A percentile compares a stretch with the other conserved stretches of the same genome.
Conservation (phyloP, 2,888 invertebrate species). For the Heteromyza rotundicornis region DNA sequence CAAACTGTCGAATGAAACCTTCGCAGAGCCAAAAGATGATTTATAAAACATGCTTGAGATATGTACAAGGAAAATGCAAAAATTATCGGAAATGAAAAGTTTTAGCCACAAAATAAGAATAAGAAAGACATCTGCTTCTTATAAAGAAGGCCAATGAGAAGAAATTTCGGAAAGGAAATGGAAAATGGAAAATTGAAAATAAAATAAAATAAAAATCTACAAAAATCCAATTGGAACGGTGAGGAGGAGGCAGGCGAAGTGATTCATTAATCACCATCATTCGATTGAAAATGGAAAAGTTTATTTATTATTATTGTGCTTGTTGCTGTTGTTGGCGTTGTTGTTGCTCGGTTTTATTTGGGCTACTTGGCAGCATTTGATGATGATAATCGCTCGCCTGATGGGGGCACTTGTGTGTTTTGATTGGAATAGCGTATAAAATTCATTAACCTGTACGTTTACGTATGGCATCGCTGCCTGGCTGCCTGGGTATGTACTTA, state of each 20-base stretch:
- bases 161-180: no score
- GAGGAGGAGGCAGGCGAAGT: no score
- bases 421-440: conserved; percentile 11
- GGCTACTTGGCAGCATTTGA: background rate
- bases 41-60: background rate
- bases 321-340: background rate
- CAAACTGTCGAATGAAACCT: conserved; percentile 21
- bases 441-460: conserved; percentile 20
- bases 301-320: conserved; percentile 7
- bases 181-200: no score
- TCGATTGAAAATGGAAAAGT: background rate
- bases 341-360: background rate
- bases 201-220: conserved; percentile 22
- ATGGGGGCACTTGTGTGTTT: conserved; percentile 9
- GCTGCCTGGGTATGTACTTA: no score
- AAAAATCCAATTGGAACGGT: conserved; percentile 13
- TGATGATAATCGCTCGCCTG: background rate
- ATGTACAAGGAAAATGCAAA: conserved; percentile 27
- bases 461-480: no score
- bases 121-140: conserved; percentile 44
- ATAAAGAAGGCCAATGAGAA: conserved; percentile 33
- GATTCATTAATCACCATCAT: conserved; percentile 14
- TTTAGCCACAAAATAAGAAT: background rate
- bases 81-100: conserved; percentile 27
- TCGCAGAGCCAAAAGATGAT: background rate